A percentile compares a stretch with the other conserved stretches of the same genome.
Evolutionary conservation across 2,888 invertebrate genomes (phyloP).

Genomic region (Lysandra coridon): DNA sequence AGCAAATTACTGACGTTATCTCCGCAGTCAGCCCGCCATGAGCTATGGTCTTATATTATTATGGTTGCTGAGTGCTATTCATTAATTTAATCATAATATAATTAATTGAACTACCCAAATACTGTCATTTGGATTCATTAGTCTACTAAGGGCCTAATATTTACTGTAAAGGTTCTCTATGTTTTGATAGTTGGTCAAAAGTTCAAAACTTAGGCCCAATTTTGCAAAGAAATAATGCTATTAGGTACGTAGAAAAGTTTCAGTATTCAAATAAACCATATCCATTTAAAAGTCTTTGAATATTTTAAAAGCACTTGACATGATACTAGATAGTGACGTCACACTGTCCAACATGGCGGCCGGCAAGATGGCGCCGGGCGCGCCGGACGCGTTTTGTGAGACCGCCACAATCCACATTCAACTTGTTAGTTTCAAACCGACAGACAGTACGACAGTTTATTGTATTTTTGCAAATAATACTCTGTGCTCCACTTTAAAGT

Average conservation of each 20-base stretch:
- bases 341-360: conserved; percentile 19
- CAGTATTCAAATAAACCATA: neutral
- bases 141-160: neutral
- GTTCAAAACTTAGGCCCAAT: neutral
- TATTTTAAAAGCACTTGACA: neutral
- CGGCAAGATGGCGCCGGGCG: conserved; percentile 5
- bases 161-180: neutral
- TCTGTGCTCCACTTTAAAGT: neutral
- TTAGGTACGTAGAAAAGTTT: neutral
- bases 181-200: neutral
- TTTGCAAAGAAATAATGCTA: neutral
- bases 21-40: neutral
- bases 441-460: conserved; percentile 4
- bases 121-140: neutral
- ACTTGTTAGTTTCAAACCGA: conserved; percentile 21
- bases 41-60: neutral
- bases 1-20: neutral
- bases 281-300: neutral
- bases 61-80: neutral
- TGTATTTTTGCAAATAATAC: conserved; percentile 16
- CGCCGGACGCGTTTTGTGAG: conserved; percentile 33
- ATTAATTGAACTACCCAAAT: neutral
- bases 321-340: neutral
- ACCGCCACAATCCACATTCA: conserved; percentile 57
- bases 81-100: neutral